Evolutionary conservation across 2,113 vertebrate genomes (phyloP).

Genomic region (Strix uralensis): DNA sequence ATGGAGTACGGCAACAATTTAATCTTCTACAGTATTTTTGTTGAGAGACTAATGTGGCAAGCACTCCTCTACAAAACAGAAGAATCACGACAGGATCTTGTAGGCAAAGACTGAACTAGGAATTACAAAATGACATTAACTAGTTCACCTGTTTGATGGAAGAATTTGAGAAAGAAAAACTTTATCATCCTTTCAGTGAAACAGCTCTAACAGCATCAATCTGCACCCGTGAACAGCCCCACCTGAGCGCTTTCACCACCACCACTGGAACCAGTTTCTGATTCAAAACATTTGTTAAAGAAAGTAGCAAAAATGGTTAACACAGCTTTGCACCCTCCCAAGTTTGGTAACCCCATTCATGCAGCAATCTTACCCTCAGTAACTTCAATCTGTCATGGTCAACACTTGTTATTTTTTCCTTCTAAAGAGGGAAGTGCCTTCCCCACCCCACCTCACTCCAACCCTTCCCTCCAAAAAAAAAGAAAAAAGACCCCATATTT

Average conservation of each 20-base stretch:
- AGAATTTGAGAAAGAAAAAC: background rate
- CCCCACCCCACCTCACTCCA: too few relatives aligned
- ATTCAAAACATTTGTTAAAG: background rate
- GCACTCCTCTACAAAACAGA: background rate
- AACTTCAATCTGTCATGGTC: background rate
- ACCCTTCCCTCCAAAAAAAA: background rate
- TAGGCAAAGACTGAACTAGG: background rate
- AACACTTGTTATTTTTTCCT: background rate
- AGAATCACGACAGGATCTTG: background rate
- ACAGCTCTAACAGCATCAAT: background rate
- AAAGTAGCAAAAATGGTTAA: background rate
- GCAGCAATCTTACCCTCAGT: accelerated
- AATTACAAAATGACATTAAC: accelerated
- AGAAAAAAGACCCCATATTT: accelerated
- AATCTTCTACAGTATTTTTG: background rate
- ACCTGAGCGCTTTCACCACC: accelerated
- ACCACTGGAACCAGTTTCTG: background rate
- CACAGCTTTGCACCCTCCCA: background rate
- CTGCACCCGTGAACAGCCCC: background rate
- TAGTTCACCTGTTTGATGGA: background rate
- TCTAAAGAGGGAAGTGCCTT: background rate
- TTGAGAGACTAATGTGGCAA: background rate
- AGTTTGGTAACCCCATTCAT: background rate
- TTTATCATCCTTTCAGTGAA: background rate
- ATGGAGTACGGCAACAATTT: background rate